Percentiles rank a stretch among this genome's conserved stretches.
These are phyloP conservation scores for Sinelater perroti DNA, from an alignment of 2,888 invertebrate species.

Conservation along the genomic window DNA sequence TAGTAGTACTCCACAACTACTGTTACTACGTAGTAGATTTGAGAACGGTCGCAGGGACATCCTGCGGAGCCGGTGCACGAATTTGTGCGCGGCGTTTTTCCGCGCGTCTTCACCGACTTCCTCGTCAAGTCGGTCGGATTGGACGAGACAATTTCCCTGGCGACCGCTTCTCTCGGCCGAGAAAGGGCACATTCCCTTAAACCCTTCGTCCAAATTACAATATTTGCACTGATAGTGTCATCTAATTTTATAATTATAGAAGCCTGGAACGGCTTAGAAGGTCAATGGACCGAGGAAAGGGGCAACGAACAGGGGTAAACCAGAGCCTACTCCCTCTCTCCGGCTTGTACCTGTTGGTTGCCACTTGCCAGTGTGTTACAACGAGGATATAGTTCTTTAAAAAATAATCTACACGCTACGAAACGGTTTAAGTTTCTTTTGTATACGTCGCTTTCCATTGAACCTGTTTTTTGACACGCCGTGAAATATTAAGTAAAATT, in stretches of 20 bases:
- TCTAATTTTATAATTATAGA: conserved; percentile 46
- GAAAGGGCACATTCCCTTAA: no score
- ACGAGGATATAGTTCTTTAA: conserved; percentile 38
- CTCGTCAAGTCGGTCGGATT: conserved; percentile 9
- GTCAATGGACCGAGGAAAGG: conserved; percentile 50
- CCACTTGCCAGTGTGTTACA: conserved; percentile 43
- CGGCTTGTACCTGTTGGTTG: conserved; percentile 46
- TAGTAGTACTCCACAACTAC: conserved; percentile 59
- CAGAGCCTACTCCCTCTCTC: conserved; percentile 44
- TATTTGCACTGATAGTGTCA: conserved; percentile 40
- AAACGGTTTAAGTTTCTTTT: conserved; percentile 26
- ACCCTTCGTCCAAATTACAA: conserved; percentile 26
- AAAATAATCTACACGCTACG: conserved; percentile 33
- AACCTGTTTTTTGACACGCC: conserved; percentile 22
- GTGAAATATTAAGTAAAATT: conserved; percentile 24
- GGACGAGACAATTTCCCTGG: conserved; percentile 6
- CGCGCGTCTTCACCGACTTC: conserved; percentile 25
- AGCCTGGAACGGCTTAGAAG: conserved; percentile 48
- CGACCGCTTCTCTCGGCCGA: no score
- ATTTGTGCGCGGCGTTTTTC: conserved; percentile 24
- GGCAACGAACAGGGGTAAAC: conserved; percentile 50
- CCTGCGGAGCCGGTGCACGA: conserved; percentile 28
- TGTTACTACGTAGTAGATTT: conserved; percentile 58
- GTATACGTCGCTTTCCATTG: conserved; percentile 17
- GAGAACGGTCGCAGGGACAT: conserved; percentile 47